A percentile compares a stretch with the other conserved stretches of the same genome.
These are phyloP conservation scores for Cladorhizidae sp. DNA, from an alignment of 37 sponge, comb jelly and placozoan genomes.

Conservation along the genomic window DNA sequence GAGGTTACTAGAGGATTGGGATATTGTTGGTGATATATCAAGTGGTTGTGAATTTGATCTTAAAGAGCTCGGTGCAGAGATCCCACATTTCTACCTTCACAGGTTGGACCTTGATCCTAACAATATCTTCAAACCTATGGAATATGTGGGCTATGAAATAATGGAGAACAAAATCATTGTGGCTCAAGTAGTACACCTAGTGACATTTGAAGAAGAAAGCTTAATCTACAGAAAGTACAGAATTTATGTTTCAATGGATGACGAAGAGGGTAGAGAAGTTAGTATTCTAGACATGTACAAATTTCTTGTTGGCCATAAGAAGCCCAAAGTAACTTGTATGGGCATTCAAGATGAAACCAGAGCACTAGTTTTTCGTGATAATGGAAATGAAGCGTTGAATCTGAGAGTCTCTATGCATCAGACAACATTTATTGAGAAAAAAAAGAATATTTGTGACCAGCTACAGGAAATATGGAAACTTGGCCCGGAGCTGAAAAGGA, in stretches of 20 bases:
- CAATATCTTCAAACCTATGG: slow-evolving; percentile 51
- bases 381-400: not conserved
- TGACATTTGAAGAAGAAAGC: not conserved
- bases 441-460: slow-evolving; percentile 6
- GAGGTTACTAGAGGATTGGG: too few species aligned
- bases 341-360: not conserved
- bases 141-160: slow-evolving; percentile 66
- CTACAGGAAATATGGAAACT: slow-evolving; percentile 50
- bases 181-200: slow-evolving; percentile 41
- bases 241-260: slow-evolving; percentile 6
- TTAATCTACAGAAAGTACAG: slow-evolving; percentile 5
- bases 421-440: not conserved
- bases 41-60: not conserved
- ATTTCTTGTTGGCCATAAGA: slow-evolving; percentile 27
- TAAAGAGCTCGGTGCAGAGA: slow-evolving; percentile 22
- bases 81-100: slow-evolving; percentile 38
- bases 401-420: not conserved
- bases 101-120: slow-evolving; percentile 37
- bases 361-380: slow-evolving; percentile 2
- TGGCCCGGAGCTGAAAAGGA: not conserved
- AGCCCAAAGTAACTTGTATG: not conserved
- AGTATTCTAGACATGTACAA: slow-evolving; percentile 55
- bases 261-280: slow-evolving; percentile 31
- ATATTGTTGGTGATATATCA: too few species aligned
- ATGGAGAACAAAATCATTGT: slow-evolving; percentile 29